Evolutionary conservation across 2,888 invertebrate genomes (phyloP).

Genomic region (Imbricaverruca yamaguchii): DNA sequence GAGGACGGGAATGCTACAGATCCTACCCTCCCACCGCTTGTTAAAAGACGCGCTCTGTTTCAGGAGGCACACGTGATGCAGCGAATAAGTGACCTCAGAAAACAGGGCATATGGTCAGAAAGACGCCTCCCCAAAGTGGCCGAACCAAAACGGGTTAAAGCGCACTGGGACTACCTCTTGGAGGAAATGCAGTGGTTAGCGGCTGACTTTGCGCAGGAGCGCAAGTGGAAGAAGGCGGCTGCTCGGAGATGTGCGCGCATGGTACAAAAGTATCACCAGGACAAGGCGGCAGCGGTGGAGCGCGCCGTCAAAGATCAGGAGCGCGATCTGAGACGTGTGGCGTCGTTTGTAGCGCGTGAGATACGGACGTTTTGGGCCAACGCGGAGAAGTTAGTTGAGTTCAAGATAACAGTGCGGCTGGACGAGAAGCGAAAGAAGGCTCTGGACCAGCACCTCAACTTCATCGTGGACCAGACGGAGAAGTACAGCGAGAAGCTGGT

Average conservation of each 20-base stretch:
- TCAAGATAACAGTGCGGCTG: slow-evolving; percentile 81
- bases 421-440: slow-evolving; percentile 93
- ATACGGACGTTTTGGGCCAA: slow-evolving; percentile 91
- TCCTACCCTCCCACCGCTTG: too few relatives aligned
- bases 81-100: slow-evolving; percentile 80
- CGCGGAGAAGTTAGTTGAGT: slow-evolving; percentile 93
- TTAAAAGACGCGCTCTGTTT: too few relatives aligned
- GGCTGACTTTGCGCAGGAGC: slow-evolving; percentile 93
- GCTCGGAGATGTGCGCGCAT: slow-evolving; percentile 60
- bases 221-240: slow-evolving; percentile 94
- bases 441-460: slow-evolving; percentile 90
- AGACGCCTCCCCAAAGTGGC: slow-evolving; percentile 82
- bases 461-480: slow-evolving; percentile 97
- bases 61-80: slow-evolving; percentile 90
- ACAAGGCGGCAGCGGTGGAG: slow-evolving; percentile 79
- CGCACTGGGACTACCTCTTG: slow-evolving; percentile 96
- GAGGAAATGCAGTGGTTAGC: slow-evolving; percentile 99
- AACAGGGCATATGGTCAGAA: slow-evolving; percentile 92
- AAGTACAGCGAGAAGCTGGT: slow-evolving; percentile 87
- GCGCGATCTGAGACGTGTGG: slow-evolving; percentile 72
- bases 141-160: slow-evolving; percentile 80
- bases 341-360: slow-evolving; percentile 84
- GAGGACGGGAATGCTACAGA: too few relatives aligned
- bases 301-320: slow-evolving; percentile 88
- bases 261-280: slow-evolving; percentile 49